Conservation (phyloP, 2,113 vertebrate species). For the Gorsachius goisagi region DNA sequence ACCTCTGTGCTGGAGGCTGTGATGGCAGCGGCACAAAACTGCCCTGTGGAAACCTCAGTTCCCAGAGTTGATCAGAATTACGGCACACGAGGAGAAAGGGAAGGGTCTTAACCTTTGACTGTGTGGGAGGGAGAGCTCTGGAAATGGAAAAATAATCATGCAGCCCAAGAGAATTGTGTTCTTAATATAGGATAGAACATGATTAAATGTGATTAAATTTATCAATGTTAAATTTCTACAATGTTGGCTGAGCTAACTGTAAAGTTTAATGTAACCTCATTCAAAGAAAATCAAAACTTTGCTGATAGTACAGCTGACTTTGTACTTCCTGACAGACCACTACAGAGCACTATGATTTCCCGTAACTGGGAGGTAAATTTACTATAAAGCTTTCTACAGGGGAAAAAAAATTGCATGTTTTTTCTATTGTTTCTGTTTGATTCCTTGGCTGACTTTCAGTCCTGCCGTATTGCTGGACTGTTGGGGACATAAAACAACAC, state of each 20-base stretch:
- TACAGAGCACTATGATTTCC: background rate
- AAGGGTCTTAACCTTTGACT: background rate
- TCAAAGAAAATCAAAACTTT: background rate
- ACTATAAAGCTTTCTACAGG: background rate
- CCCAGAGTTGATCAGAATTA: background rate
- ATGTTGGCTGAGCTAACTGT: background rate
- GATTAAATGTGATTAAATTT: background rate
- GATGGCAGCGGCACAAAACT: background rate
- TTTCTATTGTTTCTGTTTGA: background rate
- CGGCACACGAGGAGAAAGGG: fast-evolving
- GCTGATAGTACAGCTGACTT: background rate
- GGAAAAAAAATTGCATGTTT: background rate
- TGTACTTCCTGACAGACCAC: background rate
- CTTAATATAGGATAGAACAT: background rate
- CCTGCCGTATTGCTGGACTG: background rate
- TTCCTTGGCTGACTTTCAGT: background rate
- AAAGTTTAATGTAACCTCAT: background rate
- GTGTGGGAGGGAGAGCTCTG: background rate
- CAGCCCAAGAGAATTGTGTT: background rate
- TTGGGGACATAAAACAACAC: background rate
- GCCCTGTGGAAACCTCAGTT: background rate
- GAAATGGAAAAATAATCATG: background rate
- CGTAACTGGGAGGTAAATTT: background rate
- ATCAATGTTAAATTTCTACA: background rate
- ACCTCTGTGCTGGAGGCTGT: background rate